Evolutionary conservation across 2,888 invertebrate genomes (phyloP).

Genomic region (Caenorhabditis becei): DNA sequence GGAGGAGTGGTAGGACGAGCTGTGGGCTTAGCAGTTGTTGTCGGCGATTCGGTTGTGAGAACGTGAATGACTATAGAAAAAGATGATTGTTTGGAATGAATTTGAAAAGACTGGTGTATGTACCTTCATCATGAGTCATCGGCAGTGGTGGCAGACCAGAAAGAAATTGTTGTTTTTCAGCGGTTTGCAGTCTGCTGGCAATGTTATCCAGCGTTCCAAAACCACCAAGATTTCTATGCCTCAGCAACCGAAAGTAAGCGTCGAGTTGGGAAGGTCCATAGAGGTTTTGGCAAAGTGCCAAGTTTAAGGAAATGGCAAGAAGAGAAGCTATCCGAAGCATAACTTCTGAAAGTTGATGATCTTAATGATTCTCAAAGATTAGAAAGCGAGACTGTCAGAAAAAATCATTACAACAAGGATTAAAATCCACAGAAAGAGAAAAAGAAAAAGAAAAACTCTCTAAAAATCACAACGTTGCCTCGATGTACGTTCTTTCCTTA

Average conservation of each 20-base stretch:
- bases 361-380: constrained; percentile 1
- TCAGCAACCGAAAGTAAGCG: constrained; percentile 48
- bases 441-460: constrained; percentile 17
- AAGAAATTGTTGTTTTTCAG: constrained; percentile 54
- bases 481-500: constrained; percentile 27
- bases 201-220: constrained; percentile 43
- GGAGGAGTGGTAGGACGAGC: constrained; percentile 61
- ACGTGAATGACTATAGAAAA: constrained; percentile 45
- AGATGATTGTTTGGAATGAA: neutral
- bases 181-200: constrained; percentile 29
- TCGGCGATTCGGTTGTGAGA: constrained; percentile 59
- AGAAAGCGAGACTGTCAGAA: constrained; percentile 21
- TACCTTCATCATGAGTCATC: constrained; percentile 65
- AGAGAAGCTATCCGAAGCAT: constrained; percentile 36
- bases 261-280: constrained; percentile 63
- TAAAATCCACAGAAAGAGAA: neutral
- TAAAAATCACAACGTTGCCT: constrained; percentile 39
- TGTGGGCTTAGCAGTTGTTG: constrained; percentile 46
- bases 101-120: constrained; percentile 21
- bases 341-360: constrained; percentile 18
- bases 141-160: constrained; percentile 62
- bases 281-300: constrained; percentile 40
- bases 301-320: neutral
- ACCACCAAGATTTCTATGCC: constrained; percentile 52
- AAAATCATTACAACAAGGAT: neutral